Evolutionary conservation across 2,888 invertebrate species (phyloP).

Genomic region (Plusia festucae): DNA sequence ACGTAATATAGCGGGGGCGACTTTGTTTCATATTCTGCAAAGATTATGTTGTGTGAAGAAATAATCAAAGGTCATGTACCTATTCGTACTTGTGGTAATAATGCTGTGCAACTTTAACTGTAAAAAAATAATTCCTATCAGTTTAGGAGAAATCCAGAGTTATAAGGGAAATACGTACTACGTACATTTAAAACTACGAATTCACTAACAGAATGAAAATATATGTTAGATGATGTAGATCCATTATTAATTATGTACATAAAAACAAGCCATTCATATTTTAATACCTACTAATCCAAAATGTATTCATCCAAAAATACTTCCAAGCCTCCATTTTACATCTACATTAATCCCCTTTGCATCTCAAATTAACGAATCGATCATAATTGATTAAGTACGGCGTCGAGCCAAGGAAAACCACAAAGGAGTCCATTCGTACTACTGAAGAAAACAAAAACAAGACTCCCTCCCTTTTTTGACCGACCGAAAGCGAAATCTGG

Average conservation of each 20-base stretch:
- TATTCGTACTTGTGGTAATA: no score
- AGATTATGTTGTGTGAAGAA: no score
- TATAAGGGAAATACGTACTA: no score
- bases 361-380: conserved; percentile 86
- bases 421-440: conserved; percentile 84
- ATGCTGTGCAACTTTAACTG: no score
- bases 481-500: conserved; percentile 86
- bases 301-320: conserved; percentile 57
- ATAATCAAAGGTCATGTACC: no score
- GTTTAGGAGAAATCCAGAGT: no score
- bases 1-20: no score
- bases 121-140: no score
- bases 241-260: neutral
- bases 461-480: conserved; percentile 81
- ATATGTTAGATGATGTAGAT: no score
- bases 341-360: conserved; percentile 75
- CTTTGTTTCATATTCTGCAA: no score
- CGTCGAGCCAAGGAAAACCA: conserved; percentile 75
- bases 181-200: no score
- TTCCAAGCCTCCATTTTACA: conserved; percentile 40
- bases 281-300: conserved; percentile 19
- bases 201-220: no score
- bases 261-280: neutral
- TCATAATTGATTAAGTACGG: conserved; percentile 88
- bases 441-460: conserved; percentile 83